A percentile compares a stretch with the other conserved stretches of the same genome.
These are phyloP conservation scores for Sebastes trivittatus DNA, from an alignment of 2,797 vertebrate genomes.

Conservation along the genomic window DNA sequence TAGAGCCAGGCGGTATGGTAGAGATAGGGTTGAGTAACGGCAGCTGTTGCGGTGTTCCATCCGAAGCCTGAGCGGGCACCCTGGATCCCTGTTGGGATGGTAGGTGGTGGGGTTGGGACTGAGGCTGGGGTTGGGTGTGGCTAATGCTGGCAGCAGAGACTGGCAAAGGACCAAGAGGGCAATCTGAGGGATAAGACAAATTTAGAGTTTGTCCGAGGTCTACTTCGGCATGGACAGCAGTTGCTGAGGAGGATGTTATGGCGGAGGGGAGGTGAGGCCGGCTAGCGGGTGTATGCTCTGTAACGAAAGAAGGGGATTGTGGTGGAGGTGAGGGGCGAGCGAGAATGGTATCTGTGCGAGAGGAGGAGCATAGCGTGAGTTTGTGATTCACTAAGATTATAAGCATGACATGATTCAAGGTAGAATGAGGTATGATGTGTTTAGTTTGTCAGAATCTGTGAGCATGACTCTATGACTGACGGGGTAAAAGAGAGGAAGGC, in stretches of 20 bases:
- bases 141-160: conserved; percentile 29
- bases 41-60: conserved; percentile 22
- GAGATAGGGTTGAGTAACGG: neutral
- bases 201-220: conserved; percentile 4
- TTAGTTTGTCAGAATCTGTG: neutral
- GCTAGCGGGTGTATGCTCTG: neutral
- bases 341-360: neutral
- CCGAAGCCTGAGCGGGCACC: neutral
- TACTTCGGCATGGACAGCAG: neutral
- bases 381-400: neutral
- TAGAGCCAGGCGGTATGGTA: conserved; percentile 11
- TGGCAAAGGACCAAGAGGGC: neutral
- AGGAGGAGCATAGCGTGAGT: neutral
- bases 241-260: neutral
- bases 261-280: neutral
- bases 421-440: neutral
- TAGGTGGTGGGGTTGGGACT: conserved; percentile 15
- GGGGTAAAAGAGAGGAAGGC: neutral
- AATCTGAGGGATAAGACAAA: conserved; percentile 15
- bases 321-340: neutral
- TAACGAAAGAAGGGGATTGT: neutral
- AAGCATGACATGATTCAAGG: neutral
- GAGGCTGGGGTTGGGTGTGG: conserved; percentile 13
- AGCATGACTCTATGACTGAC: neutral
- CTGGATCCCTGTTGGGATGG: conserved; percentile 2